Conservation (phyloP, 2,113 vertebrate genomes). For the Raphicerus campestris region DNA sequence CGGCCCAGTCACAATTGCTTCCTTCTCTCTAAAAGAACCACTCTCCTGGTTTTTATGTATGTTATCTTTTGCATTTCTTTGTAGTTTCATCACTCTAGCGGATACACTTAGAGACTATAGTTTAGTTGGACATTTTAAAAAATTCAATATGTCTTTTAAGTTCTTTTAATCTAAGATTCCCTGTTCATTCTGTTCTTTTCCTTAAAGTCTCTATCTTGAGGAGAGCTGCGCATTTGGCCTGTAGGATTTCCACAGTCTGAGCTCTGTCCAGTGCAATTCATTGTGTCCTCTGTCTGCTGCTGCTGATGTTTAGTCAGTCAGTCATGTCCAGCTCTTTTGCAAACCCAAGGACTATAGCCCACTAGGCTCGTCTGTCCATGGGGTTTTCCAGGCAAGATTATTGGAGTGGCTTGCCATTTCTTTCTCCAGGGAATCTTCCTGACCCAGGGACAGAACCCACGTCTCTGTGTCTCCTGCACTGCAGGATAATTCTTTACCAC, state of each 20-base stretch:
- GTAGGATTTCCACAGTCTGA: background rate
- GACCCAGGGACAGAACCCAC: background rate
- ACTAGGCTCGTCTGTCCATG: background rate
- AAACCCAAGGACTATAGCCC: background rate
- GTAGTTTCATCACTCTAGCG: background rate
- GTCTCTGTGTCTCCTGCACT: background rate
- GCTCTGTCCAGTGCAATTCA: background rate
- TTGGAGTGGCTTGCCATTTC: background rate
- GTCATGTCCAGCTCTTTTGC: background rate
- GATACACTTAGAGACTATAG: background rate
- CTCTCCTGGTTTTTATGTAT: background rate
- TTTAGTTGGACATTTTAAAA: background rate
- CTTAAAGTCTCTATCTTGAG: background rate
- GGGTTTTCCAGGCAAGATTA: background rate
- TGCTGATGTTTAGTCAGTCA: background rate
- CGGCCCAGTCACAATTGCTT: background rate
- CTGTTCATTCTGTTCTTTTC: background rate
- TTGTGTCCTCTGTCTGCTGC: background rate
- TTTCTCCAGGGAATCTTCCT: background rate
- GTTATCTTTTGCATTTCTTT: background rate
- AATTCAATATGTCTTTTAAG: background rate
- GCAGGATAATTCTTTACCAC: background rate
- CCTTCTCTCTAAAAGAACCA: background rate
- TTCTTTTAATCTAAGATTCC: background rate
- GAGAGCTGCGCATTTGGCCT: fast-evolving